phyloP scores from a whole-genome alignment of 2,888 invertebrate species.

The Heliconius ismenius region DNA sequence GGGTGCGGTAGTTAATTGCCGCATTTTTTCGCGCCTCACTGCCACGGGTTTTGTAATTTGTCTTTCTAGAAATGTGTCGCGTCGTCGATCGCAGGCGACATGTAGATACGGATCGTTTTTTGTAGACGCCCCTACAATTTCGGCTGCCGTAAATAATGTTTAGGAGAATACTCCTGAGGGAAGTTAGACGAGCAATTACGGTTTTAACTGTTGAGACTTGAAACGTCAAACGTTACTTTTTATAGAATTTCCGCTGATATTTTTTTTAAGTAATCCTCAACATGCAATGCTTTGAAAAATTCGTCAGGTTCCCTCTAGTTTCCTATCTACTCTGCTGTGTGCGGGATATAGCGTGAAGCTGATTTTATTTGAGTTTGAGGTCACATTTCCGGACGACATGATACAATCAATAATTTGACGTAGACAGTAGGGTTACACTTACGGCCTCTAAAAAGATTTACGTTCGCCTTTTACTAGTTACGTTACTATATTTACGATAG shows the following conservation, averaged over 20 bases:
- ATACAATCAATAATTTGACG: conserved; percentile 70
- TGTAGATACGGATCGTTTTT: conserved; percentile 69
- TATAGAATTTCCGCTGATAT: conserved; percentile 59
- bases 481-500: conserved; percentile 69
- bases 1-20: conserved; percentile 74
- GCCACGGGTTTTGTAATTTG: conserved; percentile 78
- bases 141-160: conserved; percentile 77
- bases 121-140: conserved; percentile 71
- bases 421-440: conserved; percentile 64
- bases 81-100: conserved; percentile 79
- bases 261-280: conserved; percentile 30
- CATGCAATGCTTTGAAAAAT: no score
- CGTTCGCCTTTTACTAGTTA: conserved; percentile 62
- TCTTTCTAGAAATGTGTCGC: conserved; percentile 82
- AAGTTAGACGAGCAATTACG: conserved; percentile 80
- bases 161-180: conserved; percentile 76
- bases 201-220: conserved; percentile 76
- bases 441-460: conserved; percentile 66
- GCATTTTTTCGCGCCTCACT: conserved; percentile 75
- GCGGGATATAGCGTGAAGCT: no score
- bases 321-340: no score
- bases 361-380: conserved; percentile 43
- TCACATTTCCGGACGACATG: conserved; percentile 56
- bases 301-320: no score
- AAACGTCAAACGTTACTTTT: conserved; percentile 76